These are phyloP conservation scores for Rhinogobius similis DNA, from an alignment of 2,113 vertebrate genomes.

Conservation along the genomic window DNA sequence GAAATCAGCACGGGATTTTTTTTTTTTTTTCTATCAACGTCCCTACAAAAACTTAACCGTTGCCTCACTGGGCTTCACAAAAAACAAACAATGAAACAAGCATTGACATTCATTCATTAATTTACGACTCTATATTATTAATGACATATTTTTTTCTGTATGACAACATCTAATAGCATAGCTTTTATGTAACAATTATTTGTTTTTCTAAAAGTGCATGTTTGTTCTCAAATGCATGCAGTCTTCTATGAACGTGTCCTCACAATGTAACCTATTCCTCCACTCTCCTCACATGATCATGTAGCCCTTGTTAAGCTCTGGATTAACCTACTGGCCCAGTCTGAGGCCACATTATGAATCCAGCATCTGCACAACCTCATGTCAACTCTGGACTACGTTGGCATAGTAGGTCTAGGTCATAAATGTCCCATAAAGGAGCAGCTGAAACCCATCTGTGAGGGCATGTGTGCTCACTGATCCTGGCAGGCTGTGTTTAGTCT, in stretches of 20 bases:
- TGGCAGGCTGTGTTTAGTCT: background rate
- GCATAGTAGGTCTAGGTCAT: background rate
- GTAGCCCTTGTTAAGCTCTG: slow-evolving; percentile 19
- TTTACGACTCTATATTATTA: too few species aligned
- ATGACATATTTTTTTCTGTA: too few species aligned
- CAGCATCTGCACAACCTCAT: slow-evolving; percentile 2
- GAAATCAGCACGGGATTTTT: background rate
- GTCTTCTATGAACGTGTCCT: background rate
- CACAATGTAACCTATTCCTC: background rate
- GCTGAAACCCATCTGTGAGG: slow-evolving; percentile 9
- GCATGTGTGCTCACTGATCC: slow-evolving; percentile 36
- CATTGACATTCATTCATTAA: too few species aligned
- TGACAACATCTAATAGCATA: too few species aligned
- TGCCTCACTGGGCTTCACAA: background rate
- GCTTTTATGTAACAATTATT: too few species aligned
- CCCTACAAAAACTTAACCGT: too few species aligned
- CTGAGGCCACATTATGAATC: slow-evolving; percentile 9
- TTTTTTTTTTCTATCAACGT: too few species aligned
- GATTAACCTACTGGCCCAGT: slow-evolving; percentile 47
- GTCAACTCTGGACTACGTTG: background rate
- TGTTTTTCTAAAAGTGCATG: too few species aligned
- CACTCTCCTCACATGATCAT: slow-evolving; percentile 42
- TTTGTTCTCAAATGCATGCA: background rate
- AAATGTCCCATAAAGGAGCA: slow-evolving; percentile 9
- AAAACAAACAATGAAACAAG: background rate